Conservation (phyloP, 1,140 invertebrate species). For the Drosophila murphyi region DNA sequence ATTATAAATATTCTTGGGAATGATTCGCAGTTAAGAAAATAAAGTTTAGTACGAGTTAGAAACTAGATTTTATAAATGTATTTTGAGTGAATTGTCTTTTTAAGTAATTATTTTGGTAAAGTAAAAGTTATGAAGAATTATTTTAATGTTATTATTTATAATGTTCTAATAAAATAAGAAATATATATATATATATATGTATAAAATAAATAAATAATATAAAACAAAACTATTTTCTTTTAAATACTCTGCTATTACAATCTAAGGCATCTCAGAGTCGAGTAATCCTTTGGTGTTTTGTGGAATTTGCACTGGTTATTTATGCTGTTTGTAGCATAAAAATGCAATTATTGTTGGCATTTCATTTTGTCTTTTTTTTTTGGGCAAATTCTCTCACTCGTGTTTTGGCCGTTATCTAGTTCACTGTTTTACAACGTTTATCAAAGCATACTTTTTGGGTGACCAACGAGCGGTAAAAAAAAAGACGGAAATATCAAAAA, state of each 20-base stretch:
- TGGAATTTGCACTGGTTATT: conserved; percentile 23
- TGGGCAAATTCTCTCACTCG: conserved; percentile 19
- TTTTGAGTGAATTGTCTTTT: no score
- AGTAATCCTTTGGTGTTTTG: background rate
- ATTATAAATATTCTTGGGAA: no score
- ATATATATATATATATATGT: no score
- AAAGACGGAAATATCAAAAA: conserved; percentile 19
- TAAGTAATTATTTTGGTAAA: no score
- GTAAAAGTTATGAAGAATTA: no score
- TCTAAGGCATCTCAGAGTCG: background rate
- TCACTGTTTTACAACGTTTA: conserved; percentile 19
- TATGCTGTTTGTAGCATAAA: conserved; percentile 63
- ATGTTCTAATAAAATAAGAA: no score
- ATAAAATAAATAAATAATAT: no score
- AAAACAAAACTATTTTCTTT: background rate
- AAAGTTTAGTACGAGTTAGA: no score
- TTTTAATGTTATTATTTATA: no score
- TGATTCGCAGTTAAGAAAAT: no score
- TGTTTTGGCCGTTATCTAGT: conserved; percentile 26
- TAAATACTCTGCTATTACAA: background rate
- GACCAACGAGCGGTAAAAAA: conserved; percentile 11
- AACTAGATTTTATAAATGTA: no score
- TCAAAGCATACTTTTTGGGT: conserved; percentile 45
- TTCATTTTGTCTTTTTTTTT: conserved; percentile 11
- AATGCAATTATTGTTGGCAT: conserved; percentile 75